A percentile compares a stretch with the other conserved stretches of the same genome.
Evolutionary conservation across 2,888 invertebrate species (phyloP).

Genomic region (Drosophila fungiperda): DNA sequence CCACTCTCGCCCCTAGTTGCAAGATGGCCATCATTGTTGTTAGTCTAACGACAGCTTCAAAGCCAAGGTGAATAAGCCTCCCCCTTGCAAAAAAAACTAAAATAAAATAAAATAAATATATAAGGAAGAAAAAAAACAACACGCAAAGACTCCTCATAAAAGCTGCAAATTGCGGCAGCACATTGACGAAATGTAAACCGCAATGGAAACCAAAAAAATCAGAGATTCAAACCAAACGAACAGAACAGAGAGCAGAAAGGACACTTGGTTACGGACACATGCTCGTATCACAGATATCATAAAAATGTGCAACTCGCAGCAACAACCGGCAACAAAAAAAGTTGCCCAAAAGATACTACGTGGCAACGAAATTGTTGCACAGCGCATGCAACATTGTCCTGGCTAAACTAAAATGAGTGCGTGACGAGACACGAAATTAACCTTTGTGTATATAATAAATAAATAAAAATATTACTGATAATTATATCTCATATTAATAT

Average conservation of each 20-base stretch:
- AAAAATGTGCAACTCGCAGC: constrained; percentile 60
- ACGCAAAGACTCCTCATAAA: constrained; percentile 49
- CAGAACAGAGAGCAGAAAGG: not conserved
- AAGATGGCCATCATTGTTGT: constrained; percentile 43
- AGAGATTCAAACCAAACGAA: not conserved
- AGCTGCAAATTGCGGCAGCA: constrained; percentile 61
- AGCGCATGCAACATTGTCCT: constrained; percentile 36
- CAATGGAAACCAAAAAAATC: constrained; percentile 4
- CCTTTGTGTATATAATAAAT: not conserved
- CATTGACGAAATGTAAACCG: constrained; percentile 57
- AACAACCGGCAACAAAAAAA: constrained; percentile 45
- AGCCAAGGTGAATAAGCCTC: constrained; percentile 26
- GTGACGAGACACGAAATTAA: constrained; percentile 13
- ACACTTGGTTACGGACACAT: constrained; percentile 27
- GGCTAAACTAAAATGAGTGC: not conserved
- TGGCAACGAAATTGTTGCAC: constrained; percentile 13
- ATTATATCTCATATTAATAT: not conserved
- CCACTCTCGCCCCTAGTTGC: constrained; percentile 4
- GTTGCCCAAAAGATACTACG: constrained; percentile 12
- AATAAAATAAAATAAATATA: constrained; percentile 2
- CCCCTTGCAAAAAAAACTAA: not conserved
- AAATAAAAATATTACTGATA: not conserved
- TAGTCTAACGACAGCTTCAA: constrained; percentile 40
- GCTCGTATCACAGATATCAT: constrained; percentile 46
- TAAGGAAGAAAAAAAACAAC: constrained; percentile 3